Base-by-base conservation (phyloP, 2,888 invertebrate species). In the Zaprionus lineosus region DNA sequence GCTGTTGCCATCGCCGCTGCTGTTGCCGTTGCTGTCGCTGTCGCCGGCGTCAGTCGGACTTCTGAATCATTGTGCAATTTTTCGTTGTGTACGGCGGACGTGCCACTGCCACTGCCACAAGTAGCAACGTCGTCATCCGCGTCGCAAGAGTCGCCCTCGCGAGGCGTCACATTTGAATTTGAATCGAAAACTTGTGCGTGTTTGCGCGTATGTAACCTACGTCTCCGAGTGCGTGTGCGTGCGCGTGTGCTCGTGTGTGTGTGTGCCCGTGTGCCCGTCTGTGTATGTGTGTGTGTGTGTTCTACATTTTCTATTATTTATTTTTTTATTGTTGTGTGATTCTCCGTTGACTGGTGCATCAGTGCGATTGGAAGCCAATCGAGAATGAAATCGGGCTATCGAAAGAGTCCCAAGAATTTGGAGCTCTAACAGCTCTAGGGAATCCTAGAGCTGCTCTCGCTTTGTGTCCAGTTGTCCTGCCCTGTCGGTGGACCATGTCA, bases 11-110 rank as follows among this genome's bases (percentile, higher is more conserved):
- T 5, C 15, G 11, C 21, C 9, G 55, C 24, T 21, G 48, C 29
- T 31, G 36, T n/a, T 24, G 61, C 29, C 37, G 47, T 48, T 46
- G 60, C 52, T 40, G 29, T 8, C 26, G 41, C 11, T 51, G 46
- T 41, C 14, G 14, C 43, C 31, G 40, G 33, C 40, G 37, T 58
- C 65, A 62, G 59, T 12, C 40, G 44, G 70, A 50, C 62, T 59
- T 71, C 67, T 69, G 64, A 74, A 70, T 84, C 86, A 86, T 86
- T 86, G 71, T 74, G 75, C 81, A 76, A 78, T 83, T 83, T 83
- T 61, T 62, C 58, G 72, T 81, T 74, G 75, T 65, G 63, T 47
- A 53, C 66, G 69, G 50, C 76, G 81, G 86, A 78, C 72, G 78
- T 75, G 66, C 64, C 47, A 51, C 50, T 75, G 66, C 64, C 47